Percentiles rank a stretch among this genome's conserved stretches.
Evolutionary conservation across 2,888 invertebrate genomes (phyloP).

Genomic region (Graphium colonna): DNA sequence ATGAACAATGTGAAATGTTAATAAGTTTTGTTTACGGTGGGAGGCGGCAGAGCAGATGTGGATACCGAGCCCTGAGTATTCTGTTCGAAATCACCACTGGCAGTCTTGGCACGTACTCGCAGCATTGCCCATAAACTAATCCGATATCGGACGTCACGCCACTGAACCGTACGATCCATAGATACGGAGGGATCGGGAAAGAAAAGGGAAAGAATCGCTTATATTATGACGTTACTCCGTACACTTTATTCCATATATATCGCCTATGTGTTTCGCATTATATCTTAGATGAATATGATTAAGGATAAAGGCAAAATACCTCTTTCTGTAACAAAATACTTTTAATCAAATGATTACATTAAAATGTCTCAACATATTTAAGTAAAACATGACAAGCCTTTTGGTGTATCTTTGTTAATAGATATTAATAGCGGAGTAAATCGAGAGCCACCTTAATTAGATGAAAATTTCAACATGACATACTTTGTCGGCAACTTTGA

Average conservation of each 20-base stretch:
- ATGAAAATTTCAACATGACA: conserved; percentile 14
- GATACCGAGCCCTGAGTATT: conserved; percentile 30
- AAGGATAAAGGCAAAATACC: not conserved
- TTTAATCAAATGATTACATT: too few relatives aligned
- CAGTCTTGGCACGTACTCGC: conserved; percentile 48
- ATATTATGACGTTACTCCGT: conserved; percentile 19
- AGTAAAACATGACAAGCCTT: too few relatives aligned
- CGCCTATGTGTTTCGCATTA: not conserved
- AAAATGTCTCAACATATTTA: too few relatives aligned
- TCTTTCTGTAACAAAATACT: not conserved
- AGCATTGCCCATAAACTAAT: conserved; percentile 62
- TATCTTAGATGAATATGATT: not conserved
- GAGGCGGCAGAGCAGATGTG: conserved; percentile 22
- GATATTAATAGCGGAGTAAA: conserved; percentile 10
- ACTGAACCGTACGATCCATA: conserved; percentile 43
- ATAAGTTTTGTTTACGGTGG: conserved; percentile 11
- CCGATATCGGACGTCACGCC: conserved; percentile 55
- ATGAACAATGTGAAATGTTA: not conserved
- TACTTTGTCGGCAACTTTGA: conserved; percentile 19
- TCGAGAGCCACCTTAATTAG: conserved; percentile 12
- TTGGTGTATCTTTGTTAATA: not conserved
- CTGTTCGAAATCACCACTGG: conserved; percentile 38
- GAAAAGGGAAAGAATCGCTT: conserved; percentile 35
- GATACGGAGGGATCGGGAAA: conserved; percentile 43
- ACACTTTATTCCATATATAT: conserved; percentile 12